A percentile compares a stretch with the other conserved stretches of the same genome.
phyloP scores from a whole-genome alignment of 2,113 vertebrate species.

The Austrofundulus limnaeus region DNA sequence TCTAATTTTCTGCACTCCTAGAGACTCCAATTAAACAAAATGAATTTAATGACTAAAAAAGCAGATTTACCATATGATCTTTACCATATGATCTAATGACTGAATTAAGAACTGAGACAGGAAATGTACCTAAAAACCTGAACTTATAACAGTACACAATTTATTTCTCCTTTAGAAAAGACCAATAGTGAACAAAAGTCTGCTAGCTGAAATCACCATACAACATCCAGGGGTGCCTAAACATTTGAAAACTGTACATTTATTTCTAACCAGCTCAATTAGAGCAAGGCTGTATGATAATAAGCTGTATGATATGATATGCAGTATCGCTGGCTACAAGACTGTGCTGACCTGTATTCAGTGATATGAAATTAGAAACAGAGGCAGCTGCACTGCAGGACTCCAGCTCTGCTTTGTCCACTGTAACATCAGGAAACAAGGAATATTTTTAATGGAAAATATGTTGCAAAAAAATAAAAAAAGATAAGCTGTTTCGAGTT shows the following conservation, averaged over 20 bases:
- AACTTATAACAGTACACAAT: no score
- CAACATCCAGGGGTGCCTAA: background rate
- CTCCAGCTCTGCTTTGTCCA: constrained; percentile 1
- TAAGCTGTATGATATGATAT: constrained; percentile 18
- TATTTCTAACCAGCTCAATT: constrained; percentile 1
- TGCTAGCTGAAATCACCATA: background rate
- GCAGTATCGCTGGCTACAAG: constrained; percentile 12
- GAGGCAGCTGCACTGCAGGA: constrained; percentile 25
- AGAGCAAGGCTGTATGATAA: constrained; percentile 1
- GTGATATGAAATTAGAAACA: constrained; percentile 29
- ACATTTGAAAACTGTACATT: constrained; percentile 1
- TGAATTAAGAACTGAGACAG: no score
- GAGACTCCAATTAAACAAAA: no score
- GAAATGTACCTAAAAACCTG: no score
- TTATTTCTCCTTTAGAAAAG: no score
- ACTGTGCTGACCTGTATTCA: constrained; percentile 23
- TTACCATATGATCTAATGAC: no score
- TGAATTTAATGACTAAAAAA: no score
- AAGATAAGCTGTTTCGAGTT: background rate
- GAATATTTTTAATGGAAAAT: background rate
- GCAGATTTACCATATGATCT: no score
- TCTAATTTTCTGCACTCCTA: no score
- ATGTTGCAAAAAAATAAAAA: background rate
- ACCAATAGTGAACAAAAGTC: no score
- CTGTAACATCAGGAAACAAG: background rate